Percentiles rank a stretch among this genome's conserved stretches.
These are phyloP conservation scores for Chiloscyllium punctatum DNA, from an alignment of 2,797 vertebrate genomes.

Conservation along the genomic window DNA sequence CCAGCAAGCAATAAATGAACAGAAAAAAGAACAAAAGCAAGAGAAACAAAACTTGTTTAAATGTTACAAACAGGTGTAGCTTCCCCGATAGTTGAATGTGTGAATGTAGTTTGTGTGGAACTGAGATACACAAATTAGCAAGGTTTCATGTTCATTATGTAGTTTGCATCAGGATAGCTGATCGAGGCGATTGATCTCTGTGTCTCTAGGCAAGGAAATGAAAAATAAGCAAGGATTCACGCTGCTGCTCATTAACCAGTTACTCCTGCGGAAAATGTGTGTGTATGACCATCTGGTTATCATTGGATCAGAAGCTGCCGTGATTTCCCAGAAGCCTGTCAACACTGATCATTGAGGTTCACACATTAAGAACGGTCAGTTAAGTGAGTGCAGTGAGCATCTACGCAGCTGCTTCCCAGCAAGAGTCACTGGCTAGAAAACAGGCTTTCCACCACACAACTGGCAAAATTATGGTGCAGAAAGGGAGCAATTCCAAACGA, in stretches of 20 bases:
- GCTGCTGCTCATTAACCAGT: not conserved
- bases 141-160: not conserved
- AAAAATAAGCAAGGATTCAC: not conserved
- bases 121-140: not conserved
- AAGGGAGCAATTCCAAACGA: slow-evolving; percentile 13
- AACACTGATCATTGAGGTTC: not conserved
- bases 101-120: not conserved
- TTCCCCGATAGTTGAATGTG: not conserved
- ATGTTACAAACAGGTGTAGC: not conserved
- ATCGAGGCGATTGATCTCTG: not conserved
- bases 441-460: not conserved
- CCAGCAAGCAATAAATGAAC: not conserved
- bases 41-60: not conserved
- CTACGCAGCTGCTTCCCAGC: not conserved
- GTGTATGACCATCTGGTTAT: not conserved
- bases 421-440: not conserved
- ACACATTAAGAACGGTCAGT: slow-evolving; percentile 6
- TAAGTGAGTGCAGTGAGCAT: not conserved
- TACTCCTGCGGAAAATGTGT: not conserved
- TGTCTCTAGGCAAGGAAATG: not conserved
- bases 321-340: not conserved
- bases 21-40: not conserved
- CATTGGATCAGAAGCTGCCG: not conserved
- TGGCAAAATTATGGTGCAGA: not conserved
- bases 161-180: not conserved